Base-by-base conservation (phyloP, 2,797 vertebrate species). In the Dicrostonyx torquatus region DNA sequence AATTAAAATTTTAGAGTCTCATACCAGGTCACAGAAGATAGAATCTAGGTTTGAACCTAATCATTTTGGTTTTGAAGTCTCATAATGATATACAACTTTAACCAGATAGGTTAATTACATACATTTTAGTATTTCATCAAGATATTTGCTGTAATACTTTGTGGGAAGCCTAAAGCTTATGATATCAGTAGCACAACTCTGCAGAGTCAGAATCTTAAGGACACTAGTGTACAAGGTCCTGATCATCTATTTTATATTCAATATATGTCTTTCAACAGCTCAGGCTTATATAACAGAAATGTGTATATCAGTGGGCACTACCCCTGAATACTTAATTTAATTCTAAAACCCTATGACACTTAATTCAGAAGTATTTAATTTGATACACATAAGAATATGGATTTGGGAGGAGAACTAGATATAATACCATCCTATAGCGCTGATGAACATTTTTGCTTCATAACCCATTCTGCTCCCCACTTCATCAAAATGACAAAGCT, bases 361-460 rank as follows among this genome's bases (percentile, higher is more conserved):
- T 72, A 89, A 77, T 87, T 87, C 40, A 87, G 29, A 92, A 40
- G 48, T 94, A 68, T 4, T 53, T 43, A 86, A 79, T 77, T 80
- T 22, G 18, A 40, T 53, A 53, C 3, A 53, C 12, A 9, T 58
- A 85, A 79, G 18, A 53, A 18, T 43, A 93, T 6, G 48, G 15
- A 77, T 76, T 68, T 37, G 1, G 11, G 14, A n/a, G 50, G 22
- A 43, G 88, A 86, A 3, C 8, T 45, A 26, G 1, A 26, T 17
- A 12, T 26, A 62, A 62, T 13, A 37, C n/a, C 76, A 10, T 22
- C 14, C 40, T 73, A 4, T 84, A 50, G 76, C 11, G 48, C 0
- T 72, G 26, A 50, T 31, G 17, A 15, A 7, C 22, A 83, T 55
- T 66, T 20, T 7, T 66, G 18, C 40, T 14, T 70, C 55, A 64